A percentile compares a stretch with the other conserved stretches of the same genome.
Conservation (phyloP, 2,113 vertebrate genomes). For the Pitta sordida region DNA sequence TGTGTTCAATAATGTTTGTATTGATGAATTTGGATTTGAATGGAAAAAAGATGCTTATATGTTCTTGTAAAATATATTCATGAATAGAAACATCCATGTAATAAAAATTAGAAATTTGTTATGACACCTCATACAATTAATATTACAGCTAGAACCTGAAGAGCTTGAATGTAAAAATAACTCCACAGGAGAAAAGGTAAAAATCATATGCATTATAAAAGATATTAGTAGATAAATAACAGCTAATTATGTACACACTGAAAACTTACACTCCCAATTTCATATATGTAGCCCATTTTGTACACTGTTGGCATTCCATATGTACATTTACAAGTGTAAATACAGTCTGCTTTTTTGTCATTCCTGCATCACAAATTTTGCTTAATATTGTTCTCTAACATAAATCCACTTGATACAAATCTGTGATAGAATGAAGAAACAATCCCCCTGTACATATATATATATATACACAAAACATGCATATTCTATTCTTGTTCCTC, state of each 20-base stretch:
- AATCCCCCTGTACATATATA: background rate
- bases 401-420: background rate
- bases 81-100: background rate
- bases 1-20: background rate
- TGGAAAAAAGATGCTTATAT: background rate
- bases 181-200: background rate
- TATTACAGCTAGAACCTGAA: background rate
- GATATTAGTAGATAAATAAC: background rate
- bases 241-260: background rate
- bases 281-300: background rate
- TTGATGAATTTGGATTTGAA: background rate
- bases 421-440: background rate
- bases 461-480: background rate
- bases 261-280: background rate
- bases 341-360: background rate
- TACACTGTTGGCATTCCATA: background rate
- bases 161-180: background rate
- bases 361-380: background rate
- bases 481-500: background rate
- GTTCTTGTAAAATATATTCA: background rate
- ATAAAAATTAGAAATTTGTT: background rate
- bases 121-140: background rate
- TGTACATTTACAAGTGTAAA: background rate
- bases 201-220: background rate
- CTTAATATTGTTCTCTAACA: background rate